A percentile compares a stretch with the other conserved stretches of the same genome.
Evolutionary conservation across 2,797 vertebrate genomes (phyloP).

Genomic region (Neosilurus mollespiculum): DNA sequence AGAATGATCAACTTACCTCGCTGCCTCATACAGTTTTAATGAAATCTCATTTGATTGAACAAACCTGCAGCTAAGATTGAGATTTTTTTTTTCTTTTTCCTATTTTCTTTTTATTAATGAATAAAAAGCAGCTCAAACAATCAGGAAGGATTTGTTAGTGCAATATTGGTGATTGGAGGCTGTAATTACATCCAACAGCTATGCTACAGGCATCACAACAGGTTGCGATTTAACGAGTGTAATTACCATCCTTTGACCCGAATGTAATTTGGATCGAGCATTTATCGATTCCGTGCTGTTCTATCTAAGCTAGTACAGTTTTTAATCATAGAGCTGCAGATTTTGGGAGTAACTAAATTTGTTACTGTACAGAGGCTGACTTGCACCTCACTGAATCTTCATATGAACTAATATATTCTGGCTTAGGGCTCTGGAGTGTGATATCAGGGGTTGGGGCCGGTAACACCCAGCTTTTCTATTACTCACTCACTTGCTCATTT

Average conservation of each 20-base stretch:
- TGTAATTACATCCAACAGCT: constrained; percentile 42
- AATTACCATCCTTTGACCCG: constrained; percentile 51
- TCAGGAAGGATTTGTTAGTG: constrained; percentile 27
- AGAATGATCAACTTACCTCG: not conserved
- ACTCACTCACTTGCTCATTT: too few relatives aligned
- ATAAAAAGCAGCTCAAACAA: not conserved
- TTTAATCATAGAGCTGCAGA: not conserved
- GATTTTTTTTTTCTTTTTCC: not conserved
- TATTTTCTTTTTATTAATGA: not conserved
- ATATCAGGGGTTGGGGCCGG: not conserved
- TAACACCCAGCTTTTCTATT: constrained; percentile 21
- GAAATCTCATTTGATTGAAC: constrained; percentile 3
- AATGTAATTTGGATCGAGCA: constrained; percentile 35
- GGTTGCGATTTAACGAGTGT: constrained; percentile 43
- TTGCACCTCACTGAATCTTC: not conserved
- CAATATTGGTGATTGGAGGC: constrained; percentile 23
- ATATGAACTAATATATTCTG: constrained; percentile 17
- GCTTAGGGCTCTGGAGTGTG: not conserved
- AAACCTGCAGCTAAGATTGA: not conserved
- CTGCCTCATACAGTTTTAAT: constrained; percentile 14
- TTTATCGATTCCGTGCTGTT: constrained; percentile 15
- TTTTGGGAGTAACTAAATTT: constrained; percentile 15
- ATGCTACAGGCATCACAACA: not conserved
- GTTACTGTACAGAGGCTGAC: not conserved
- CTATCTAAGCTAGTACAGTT: not conserved